These are phyloP conservation scores for Drosophila hydei DNA, from an alignment of 1,140 invertebrate species.

Conservation along the genomic window DNA sequence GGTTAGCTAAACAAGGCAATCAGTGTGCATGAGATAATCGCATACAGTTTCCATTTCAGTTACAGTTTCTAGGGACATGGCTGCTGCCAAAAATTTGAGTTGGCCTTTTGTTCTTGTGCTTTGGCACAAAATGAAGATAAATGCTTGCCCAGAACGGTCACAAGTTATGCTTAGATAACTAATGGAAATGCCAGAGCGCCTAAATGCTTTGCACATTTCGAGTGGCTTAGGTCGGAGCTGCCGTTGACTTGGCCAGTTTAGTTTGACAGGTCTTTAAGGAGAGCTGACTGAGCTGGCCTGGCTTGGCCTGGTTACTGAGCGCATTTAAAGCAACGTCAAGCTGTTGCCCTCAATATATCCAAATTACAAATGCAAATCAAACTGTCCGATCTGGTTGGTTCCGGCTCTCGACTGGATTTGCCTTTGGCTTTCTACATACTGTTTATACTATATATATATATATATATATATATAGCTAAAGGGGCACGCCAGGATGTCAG, in stretches of 20 bases:
- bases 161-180: slow-evolving; percentile 39
- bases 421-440: not conserved
- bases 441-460: not conserved
- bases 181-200: slow-evolving; percentile 23
- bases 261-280: slow-evolving; percentile 19
- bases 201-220: slow-evolving; percentile 10
- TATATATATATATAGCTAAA: not conserved
- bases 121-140: slow-evolving; percentile 35
- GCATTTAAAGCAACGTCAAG: slow-evolving; percentile 24
- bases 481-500: slow-evolving; percentile 15
- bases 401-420: slow-evolving; percentile 15
- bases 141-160: slow-evolving; percentile 18
- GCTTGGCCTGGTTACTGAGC: not conserved
- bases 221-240: slow-evolving; percentile 3
- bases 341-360: slow-evolving; percentile 33
- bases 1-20: slow-evolving; percentile 12
- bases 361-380: slow-evolving; percentile 52
- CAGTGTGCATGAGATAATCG: slow-evolving; percentile 15
- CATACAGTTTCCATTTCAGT: slow-evolving; percentile 12
- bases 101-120: slow-evolving; percentile 36
- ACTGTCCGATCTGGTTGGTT: slow-evolving; percentile 35
- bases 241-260: not conserved
- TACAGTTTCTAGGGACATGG: slow-evolving; percentile 5
- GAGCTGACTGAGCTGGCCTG: not conserved
- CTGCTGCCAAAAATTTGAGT: not conserved